Evolutionary conservation across 1,140 invertebrate genomes (phyloP), one percentile per base, ranked within the genome.

Genomic region (Drosophila ohnishii): DNA sequence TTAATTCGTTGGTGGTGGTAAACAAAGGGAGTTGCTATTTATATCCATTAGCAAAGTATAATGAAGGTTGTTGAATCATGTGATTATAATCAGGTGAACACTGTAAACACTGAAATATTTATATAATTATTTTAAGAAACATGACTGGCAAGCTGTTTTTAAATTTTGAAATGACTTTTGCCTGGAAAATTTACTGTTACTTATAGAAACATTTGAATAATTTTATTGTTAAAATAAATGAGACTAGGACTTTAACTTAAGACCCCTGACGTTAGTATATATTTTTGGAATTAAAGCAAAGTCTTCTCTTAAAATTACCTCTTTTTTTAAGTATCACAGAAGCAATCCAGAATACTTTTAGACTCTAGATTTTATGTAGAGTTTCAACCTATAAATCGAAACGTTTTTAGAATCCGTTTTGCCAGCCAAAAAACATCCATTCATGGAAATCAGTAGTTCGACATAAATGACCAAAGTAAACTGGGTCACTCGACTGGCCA

Each of bases 401-500:
- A 28, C 16, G 16, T 14, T 28, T 56, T 44, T 56, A 34, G 40
- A 71, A 67, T 56, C 22, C 47, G 37, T 22, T 67, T 67, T 28
- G 35, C 51, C 28, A 39, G 16, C 61, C 47, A 55, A 67, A 40
- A 70, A 70, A 39, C 66, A 45, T 34, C 32, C 62, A 64, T 76
- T 80, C 67, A 73, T 35, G n/a, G 40, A 25, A 25, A 62, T 40
- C 62, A 37, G 70, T 80, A 75, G 62, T 79, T 60, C 55, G 34
- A 22, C 64, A 64, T 47, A 75, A 65, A 48, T 62, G 79, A 50
- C 75, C 75, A 50, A 45, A 37, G 5, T 5, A 47, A 86, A 73
- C 55, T 75, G 51, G 82, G 75, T 80, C 82, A 65, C 3, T 51
- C 42, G 37, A 28, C 30, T 55, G 80, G 61, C 83, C 75, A 74